A percentile compares a stretch with the other conserved stretches of the same genome.
Conservation (phyloP, 2,797 vertebrate species). For the Euthynnus affinis region DNA sequence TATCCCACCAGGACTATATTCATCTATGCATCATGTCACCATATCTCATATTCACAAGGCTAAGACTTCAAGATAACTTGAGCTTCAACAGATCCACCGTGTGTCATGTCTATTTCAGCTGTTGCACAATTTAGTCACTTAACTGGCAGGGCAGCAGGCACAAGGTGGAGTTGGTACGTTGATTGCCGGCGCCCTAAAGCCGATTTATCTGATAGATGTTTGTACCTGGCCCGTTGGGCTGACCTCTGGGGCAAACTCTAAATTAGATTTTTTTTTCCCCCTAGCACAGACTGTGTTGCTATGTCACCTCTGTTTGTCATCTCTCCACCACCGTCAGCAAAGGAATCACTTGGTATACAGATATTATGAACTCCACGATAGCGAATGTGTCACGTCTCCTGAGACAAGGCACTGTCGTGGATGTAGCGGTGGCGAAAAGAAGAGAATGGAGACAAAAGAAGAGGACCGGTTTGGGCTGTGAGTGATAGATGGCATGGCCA, state of each 20-base stretch:
- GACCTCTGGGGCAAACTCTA: constrained; percentile 79
- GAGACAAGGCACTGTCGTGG: constrained; percentile 34
- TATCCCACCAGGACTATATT: constrained; percentile 1
- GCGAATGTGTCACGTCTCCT: constrained; percentile 38
- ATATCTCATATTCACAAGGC: constrained; percentile 43
- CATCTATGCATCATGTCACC: constrained; percentile 1
- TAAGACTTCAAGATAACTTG: constrained; percentile 17
- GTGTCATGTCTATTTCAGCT: constrained; percentile 50
- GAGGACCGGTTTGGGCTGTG: constrained; percentile 55
- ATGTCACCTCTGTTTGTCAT: constrained; percentile 71
- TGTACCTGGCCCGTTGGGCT: constrained; percentile 58
- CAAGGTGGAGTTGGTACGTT: constrained; percentile 64
- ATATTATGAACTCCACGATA: constrained; percentile 65
- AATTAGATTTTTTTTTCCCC: constrained; percentile 74
- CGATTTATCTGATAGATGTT: constrained; percentile 82
- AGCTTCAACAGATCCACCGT: constrained; percentile 30
- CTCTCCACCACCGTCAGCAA: constrained; percentile 38
- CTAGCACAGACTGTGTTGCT: constrained; percentile 50
- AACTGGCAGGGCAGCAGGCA: constrained; percentile 50
- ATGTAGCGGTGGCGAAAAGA: constrained; percentile 29
- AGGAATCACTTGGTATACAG: constrained; percentile 55
- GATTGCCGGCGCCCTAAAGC: constrained; percentile 75
- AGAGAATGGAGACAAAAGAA: constrained; percentile 49
- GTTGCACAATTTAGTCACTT: constrained; percentile 63
- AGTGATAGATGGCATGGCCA: constrained; percentile 71